Percentiles rank a stretch among this genome's conserved stretches.
Evolutionary conservation across 2,113 vertebrate species (phyloP).

Genomic region (Elanus axillaris): DNA sequence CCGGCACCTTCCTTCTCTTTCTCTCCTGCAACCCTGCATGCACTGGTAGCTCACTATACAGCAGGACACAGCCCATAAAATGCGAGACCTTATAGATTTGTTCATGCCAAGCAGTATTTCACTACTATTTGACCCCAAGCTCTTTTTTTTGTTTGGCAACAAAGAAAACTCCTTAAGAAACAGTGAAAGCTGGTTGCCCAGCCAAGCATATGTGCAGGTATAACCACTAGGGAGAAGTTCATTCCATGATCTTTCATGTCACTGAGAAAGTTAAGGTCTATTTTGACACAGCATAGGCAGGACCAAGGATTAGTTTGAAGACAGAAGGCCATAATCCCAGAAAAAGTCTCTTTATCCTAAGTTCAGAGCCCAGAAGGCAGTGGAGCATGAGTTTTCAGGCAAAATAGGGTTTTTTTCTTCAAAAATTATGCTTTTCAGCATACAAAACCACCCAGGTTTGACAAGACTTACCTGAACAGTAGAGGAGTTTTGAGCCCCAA

Average conservation of each 20-base stretch:
- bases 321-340: not conserved
- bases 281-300: not conserved
- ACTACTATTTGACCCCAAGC: not conserved
- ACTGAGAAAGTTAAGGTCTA: not conserved
- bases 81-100: not conserved
- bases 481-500: not conserved
- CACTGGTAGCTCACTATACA: not conserved
- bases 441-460: not conserved
- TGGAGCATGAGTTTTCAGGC: not conserved
- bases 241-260: not conserved
- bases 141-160: not conserved
- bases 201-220: not conserved
- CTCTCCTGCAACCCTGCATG: not conserved
- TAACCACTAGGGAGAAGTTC: not conserved
- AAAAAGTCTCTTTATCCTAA: not conserved
- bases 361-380: not conserved
- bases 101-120: not conserved
- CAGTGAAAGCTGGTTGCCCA: not conserved
- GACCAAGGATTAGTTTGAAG: not conserved
- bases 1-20: not conserved
- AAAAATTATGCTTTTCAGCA: not conserved
- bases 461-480: not conserved
- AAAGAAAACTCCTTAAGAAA: not conserved
- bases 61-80: not conserved
- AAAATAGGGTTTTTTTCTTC: not conserved